Conservation (phyloP, 2,888 invertebrate genomes). For the Lasioglossum zephyrum region DNA sequence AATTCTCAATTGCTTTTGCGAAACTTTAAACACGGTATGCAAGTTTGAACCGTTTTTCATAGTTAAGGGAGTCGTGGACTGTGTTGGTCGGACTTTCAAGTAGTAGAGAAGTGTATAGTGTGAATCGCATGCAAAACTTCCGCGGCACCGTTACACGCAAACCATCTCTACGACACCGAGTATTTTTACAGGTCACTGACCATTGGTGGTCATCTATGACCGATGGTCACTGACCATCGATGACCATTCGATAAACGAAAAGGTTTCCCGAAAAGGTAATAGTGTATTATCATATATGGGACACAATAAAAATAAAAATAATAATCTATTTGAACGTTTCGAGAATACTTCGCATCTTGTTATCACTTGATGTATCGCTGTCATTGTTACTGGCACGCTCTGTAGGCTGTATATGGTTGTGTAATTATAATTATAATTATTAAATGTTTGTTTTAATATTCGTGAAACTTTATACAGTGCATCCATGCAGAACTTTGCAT, state of each 20-base stretch:
- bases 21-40: slow-evolving; percentile 61
- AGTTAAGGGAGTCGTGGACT: slow-evolving; percentile 60
- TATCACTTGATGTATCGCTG: no score
- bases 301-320: neutral
- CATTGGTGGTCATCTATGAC: slow-evolving; percentile 22
- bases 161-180: slow-evolving; percentile 28
- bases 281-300: neutral
- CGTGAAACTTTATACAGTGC: neutral
- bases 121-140: slow-evolving; percentile 33
- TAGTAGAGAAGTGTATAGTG: slow-evolving; percentile 50
- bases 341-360: no score
- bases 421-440: no score
- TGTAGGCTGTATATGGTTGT: no score
- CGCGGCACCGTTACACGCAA: neutral
- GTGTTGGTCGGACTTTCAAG: slow-evolving; percentile 60
- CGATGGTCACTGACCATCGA: neutral
- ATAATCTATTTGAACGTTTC: no score
- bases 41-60: slow-evolving; percentile 63
- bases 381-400: neutral
- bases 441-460: neutral
- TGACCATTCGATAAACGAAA: slow-evolving; percentile 48
- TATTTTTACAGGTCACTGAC: slow-evolving; percentile 35
- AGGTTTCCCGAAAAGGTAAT: neutral
- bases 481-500: neutral
- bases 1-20: slow-evolving; percentile 63